Evolutionary conservation across 2,113 vertebrate genomes (phyloP), one percentile per base, ranked within the genome.

Genomic region (Cryptoleucopteryx plumbea): DNA sequence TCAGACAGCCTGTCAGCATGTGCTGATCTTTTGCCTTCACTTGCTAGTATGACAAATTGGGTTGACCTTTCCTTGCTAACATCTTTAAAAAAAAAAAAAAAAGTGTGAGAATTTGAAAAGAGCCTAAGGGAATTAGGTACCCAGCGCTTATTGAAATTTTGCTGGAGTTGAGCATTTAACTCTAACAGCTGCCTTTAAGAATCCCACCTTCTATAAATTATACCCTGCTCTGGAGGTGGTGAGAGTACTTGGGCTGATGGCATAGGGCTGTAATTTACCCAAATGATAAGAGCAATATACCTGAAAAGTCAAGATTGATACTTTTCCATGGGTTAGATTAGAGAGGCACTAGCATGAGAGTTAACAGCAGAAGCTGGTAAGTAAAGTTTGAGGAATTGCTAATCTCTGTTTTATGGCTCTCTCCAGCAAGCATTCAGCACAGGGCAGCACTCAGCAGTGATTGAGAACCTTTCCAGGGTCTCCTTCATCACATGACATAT

Each of bases 21-120:
- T 73, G 91, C 95, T 96, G 97, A 96, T 96, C 96, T 96, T 91
- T 95, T 91, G 89, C 96, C 92, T 98, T 95, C 94, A 77, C 89
- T 97, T 93, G 96, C 96, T 95, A 90, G 94, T 96, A 42, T 94
- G 96, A 96, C 95, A 97, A 96, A 97, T 98, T 94, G 92, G 94
- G 86, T 88, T 97, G 96, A 97, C 96, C 96, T 96, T 96, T 95
- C 91, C 80, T 86, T 95, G 85, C 91, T 94, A 78, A 73, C 75
- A 66, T 96, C 91, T 84, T 45, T 25, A 16, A 27, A 52, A 52
- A 52, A 8, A 2, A 14, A 29, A 63, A 52, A 34, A 50, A 47
- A 13, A 22, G 34, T 9, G 11, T 42, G 67, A 42, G 45, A 52
- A 36, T 66, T 82, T 93, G 8, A 50, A 89, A 89, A 88, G n/a